These are phyloP conservation scores for Boulengeromyrus knoepffleri DNA, from an alignment of 2,113 vertebrate genomes.

Conservation along the genomic window DNA sequence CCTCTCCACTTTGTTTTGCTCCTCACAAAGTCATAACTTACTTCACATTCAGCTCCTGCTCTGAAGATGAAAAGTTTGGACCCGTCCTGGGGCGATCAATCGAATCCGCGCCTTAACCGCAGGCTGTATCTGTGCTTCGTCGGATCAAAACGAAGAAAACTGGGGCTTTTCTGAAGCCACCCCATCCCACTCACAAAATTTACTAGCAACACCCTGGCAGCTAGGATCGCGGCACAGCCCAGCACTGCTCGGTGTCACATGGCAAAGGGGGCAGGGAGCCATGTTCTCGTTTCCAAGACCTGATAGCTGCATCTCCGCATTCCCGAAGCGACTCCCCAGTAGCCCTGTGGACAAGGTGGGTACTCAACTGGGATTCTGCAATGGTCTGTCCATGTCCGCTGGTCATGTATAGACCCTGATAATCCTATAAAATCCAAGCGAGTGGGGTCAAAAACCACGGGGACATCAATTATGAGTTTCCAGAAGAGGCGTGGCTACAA, in stretches of 20 bases:
- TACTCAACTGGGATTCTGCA: neutral
- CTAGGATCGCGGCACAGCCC: too few relatives aligned
- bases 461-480: neutral
- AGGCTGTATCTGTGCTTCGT: constrained; percentile 15
- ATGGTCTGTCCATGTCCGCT: neutral
- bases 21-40: constrained; percentile 17
- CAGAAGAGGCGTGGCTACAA: neutral
- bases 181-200: neutral
- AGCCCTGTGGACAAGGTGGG: neutral
- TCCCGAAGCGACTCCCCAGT: neutral
- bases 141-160: constrained; percentile 7
- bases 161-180: neutral
- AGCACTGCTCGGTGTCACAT: neutral
- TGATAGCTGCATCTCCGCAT: neutral
- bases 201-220: too few relatives aligned
- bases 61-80: constrained; percentile 25
- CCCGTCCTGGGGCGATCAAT: constrained; percentile 28
- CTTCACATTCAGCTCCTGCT: constrained; percentile 37
- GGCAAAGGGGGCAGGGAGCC: neutral
- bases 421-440: neutral
- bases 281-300: neutral
- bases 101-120: constrained; percentile 32
- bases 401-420: neutral
- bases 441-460: neutral
- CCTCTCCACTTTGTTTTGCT: neutral